These are phyloP conservation scores for Hyphantria cunea DNA, from an alignment of 1,140 invertebrate genomes.

Conservation along the genomic window DNA sequence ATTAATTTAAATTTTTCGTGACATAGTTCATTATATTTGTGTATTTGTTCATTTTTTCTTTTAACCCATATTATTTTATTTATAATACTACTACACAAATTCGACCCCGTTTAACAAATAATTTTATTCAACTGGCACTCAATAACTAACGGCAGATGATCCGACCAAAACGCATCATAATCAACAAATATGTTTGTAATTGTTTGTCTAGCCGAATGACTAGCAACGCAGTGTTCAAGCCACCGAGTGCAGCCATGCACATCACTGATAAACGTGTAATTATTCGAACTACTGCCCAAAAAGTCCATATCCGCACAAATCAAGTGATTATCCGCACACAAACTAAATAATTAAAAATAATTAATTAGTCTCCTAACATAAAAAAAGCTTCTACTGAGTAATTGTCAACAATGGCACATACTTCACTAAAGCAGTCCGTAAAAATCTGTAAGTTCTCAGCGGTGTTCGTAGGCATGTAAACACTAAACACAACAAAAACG, in stretches of 20 bases:
- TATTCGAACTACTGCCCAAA: neutral
- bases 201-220: neutral
- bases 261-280: conserved; percentile 22
- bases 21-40: too few species aligned
- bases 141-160: conserved; percentile 3
- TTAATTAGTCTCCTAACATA: conserved; percentile 16
- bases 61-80: too few species aligned
- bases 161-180: conserved; percentile 8
- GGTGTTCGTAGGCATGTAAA: conserved; percentile 23
- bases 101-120: too few species aligned
- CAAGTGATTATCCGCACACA: neutral
- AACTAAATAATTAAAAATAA: neutral
- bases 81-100: too few species aligned
- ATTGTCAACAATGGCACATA: conserved; percentile 22
- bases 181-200: neutral
- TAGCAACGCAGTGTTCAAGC: conserved; percentile 15
- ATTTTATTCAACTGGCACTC: neutral
- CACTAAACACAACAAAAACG: neutral
- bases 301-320: conserved; percentile 3
- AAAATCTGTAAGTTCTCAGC: neutral
- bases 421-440: neutral
- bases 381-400: conserved; percentile 2
- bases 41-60: too few species aligned
- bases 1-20: too few species aligned
- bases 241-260: conserved; percentile 5